Base-by-base conservation (phyloP, 2,888 invertebrate species). In the Steromphala cineraria region DNA sequence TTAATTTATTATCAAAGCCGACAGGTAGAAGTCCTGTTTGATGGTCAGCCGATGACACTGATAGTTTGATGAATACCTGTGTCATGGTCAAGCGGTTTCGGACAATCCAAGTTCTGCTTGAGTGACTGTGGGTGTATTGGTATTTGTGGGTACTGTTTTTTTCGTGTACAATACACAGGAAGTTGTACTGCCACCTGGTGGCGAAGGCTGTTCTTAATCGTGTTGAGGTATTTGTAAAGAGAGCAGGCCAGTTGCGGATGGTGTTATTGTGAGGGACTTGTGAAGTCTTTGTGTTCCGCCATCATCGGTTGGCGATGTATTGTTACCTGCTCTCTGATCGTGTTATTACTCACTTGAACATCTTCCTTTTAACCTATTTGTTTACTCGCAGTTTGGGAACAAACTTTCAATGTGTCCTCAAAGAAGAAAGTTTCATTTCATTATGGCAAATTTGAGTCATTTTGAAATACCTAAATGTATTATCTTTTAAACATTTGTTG, bases 181-280 rank as follows among this genome's bases (percentile, higher is more conserved):
- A 71, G 71, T 71, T 17, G 71, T 36, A 40, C 40, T 40, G 71
- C 19, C 71, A 71, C 71, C 71, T 71, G 71, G 28, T n/a, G 71
- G 36, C 19, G 31, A 13, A 31, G 19, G 17, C 17, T 40, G 17
- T 31, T 19, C 36, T 71, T 71, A 71, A 71, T 71, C 71, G 36
- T 7, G 31, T 36, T 17, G 31, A 31, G 67, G 67, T 67, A 67
- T 67, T 67, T 36, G 36, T 36, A 71, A 36, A n/a, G 36, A 19
- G 10, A 40, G 36, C 67, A 67, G 36, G 67, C 67, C 31, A 31
- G 36, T 31, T n/a, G 67, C 36, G 15, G 67, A 62, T 31, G 19
- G 36, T 36, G 71, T 36, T 71, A 71, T 40, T 17, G 71, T 71
- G 71, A 19, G 13, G 56, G 56, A 56, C 19, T 56, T 56, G 56